Percentiles rank a stretch among this genome's conserved stretches.
These are phyloP conservation scores for Poeciliopsis retropinna DNA, from an alignment of 2,113 vertebrate species.

Conservation along the genomic window DNA sequence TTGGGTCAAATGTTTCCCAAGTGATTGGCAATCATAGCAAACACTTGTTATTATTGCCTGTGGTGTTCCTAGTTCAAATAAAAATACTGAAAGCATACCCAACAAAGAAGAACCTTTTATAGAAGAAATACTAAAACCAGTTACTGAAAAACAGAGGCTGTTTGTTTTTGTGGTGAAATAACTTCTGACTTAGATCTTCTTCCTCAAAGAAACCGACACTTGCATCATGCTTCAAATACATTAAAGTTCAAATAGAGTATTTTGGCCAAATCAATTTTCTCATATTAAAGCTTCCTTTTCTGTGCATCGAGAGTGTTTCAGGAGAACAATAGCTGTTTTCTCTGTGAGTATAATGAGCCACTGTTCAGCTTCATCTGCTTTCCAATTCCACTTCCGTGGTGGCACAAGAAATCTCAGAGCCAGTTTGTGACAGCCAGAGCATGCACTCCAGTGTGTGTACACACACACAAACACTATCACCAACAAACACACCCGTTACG, in stretches of 20 bases:
- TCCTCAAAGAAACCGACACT: background rate
- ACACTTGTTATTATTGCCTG: background rate
- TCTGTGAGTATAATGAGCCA: slow-evolving; percentile 65
- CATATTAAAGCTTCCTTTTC: slow-evolving; percentile 7
- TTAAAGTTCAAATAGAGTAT: slow-evolving; percentile 4
- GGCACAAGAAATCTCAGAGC: slow-evolving; percentile 64
- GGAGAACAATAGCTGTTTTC: slow-evolving; percentile 70
- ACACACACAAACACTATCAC: background rate
- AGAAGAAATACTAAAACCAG: background rate
- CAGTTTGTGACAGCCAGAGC: slow-evolving; percentile 69
- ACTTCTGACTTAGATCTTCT: slow-evolving; percentile 28
- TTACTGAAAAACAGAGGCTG: slow-evolving; percentile 9
- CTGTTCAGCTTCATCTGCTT: slow-evolving; percentile 70
- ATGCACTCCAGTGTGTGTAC: slow-evolving; percentile 20
- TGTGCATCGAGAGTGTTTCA: slow-evolving; percentile 51
- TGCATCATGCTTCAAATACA: slow-evolving; percentile 4
- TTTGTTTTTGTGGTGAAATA: slow-evolving; percentile 17
- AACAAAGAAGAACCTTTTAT: background rate
- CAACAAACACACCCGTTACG: slow-evolving; percentile 42
- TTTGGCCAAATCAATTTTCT: slow-evolving; percentile 37
- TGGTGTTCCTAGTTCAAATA: no score
- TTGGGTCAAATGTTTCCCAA: background rate
- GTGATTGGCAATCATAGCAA: background rate
- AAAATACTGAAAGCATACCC: no score
- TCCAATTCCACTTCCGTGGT: slow-evolving; percentile 70